These are phyloP conservation scores for Lasioglossum villosulum DNA, from an alignment of 2,888 invertebrate species.

Conservation along the genomic window DNA sequence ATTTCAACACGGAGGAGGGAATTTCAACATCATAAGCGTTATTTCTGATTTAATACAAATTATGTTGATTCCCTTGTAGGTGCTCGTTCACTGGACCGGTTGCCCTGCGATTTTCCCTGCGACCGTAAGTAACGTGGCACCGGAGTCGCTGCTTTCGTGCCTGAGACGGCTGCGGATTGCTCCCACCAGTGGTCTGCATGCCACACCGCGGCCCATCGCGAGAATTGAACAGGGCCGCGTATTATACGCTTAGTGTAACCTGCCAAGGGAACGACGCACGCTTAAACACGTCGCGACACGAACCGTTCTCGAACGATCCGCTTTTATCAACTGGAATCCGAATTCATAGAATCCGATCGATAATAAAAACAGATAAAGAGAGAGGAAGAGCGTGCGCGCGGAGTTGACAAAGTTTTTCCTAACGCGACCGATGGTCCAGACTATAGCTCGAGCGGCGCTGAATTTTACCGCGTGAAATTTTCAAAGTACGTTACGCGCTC, in stretches of 20 bases:
- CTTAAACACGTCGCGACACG: constrained; percentile 34
- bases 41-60: too few species aligned
- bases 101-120: background rate
- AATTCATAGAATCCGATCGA: background rate
- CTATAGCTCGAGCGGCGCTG: constrained; percentile 6
- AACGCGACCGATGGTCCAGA: constrained; percentile 18
- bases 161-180: constrained; percentile 74
- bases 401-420: constrained; percentile 25
- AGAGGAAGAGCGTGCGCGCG: background rate
- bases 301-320: background rate
- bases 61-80: too few species aligned
- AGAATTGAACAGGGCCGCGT: constrained; percentile 79
- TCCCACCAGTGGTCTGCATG: constrained; percentile 74
- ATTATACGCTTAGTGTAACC: constrained; percentile 76
- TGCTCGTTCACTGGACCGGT: too few species aligned
- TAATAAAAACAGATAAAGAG: background rate
- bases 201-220: constrained; percentile 75
- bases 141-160: constrained; percentile 63
- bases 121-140: constrained; percentile 18
- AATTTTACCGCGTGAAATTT: constrained; percentile 44
- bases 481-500: constrained; percentile 32
- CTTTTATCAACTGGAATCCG: background rate
- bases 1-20: too few species aligned
- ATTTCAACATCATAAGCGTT: too few species aligned
- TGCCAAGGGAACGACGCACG: constrained; percentile 71